These are phyloP conservation scores for Oceanites oceanicus DNA, from an alignment of 2,113 vertebrate species.

Conservation along the genomic window DNA sequence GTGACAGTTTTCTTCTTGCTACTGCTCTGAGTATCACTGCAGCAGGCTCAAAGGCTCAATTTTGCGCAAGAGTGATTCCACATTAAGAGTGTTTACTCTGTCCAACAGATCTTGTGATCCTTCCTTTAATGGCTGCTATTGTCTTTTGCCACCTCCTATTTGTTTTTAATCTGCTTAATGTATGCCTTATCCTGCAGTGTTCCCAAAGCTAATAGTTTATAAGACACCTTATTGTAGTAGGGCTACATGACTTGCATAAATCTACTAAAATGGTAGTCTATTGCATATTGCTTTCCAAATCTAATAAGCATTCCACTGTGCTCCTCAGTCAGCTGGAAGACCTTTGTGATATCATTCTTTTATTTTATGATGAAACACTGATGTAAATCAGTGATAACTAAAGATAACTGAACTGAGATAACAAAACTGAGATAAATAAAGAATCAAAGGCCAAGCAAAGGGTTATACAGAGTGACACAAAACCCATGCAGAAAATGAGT, in stretches of 20 bases:
- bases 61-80: conserved; percentile 26
- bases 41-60: not conserved
- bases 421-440: not conserved
- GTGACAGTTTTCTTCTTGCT: not conserved
- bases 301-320: not conserved
- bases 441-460: not conserved
- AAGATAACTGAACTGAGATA: not conserved
- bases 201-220: conserved; percentile 32
- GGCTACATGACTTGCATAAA: conserved; percentile 59
- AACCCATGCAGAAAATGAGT: not conserved
- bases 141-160: conserved; percentile 42
- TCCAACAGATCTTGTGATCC: conserved; percentile 45
- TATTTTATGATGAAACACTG: not conserved
- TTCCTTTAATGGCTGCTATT: conserved; percentile 12
- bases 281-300: not conserved
- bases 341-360: not conserved
- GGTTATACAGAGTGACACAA: not conserved
- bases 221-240: not conserved
- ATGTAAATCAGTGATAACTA: not conserved
- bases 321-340: conserved; percentile 11
- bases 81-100: conserved; percentile 5
- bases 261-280: conserved; percentile 10
- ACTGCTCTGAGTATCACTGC: not conserved
- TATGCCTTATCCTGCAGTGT: conserved; percentile 21
- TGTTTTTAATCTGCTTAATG: conserved; percentile 59